Evolutionary conservation across 92 coral and sea anemone species (phyloP).

Genomic region (Zoanthus sansibaricus): DNA sequence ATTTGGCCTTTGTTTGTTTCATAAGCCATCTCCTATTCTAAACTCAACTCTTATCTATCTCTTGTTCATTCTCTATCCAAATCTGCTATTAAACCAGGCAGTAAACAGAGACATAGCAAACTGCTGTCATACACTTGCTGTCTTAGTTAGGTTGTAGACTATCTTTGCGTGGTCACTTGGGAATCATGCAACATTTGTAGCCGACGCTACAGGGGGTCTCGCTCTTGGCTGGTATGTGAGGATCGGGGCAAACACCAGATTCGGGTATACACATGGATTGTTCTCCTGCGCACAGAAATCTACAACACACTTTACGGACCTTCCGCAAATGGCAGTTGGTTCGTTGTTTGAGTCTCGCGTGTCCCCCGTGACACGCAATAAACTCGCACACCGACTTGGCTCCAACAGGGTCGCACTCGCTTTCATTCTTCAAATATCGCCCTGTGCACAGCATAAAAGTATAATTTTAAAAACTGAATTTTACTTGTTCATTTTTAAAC

Average conservation of each 20-base stretch:
- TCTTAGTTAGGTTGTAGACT: neutral
- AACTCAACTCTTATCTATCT: no score
- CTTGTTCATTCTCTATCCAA: no score
- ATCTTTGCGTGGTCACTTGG: neutral
- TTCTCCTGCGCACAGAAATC: constrained; percentile 39
- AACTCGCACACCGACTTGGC: constrained; percentile 51
- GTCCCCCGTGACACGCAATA: constrained; percentile 42
- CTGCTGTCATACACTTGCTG: no score
- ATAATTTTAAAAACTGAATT: no score
- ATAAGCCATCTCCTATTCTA: no score
- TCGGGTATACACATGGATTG: constrained; percentile 39
- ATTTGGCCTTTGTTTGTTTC: no score
- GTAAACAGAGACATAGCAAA: neutral
- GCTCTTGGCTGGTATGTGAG: constrained; percentile 32
- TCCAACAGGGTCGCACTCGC: constrained; percentile 44
- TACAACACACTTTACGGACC: constrained; percentile 38
- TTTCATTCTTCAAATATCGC: constrained; percentile 42
- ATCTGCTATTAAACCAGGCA: neutral
- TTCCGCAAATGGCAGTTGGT: constrained; percentile 23
- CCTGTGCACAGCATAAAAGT: constrained; percentile 26
- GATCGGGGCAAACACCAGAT: constrained; percentile 43
- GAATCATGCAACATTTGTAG: constrained; percentile 38
- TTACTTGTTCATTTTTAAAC: no score
- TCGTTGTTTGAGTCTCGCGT: constrained; percentile 38
- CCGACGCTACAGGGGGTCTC: constrained; percentile 29